Conservation (phyloP, 2,888 invertebrate genomes). For the Blomia tropicalis region DNA sequence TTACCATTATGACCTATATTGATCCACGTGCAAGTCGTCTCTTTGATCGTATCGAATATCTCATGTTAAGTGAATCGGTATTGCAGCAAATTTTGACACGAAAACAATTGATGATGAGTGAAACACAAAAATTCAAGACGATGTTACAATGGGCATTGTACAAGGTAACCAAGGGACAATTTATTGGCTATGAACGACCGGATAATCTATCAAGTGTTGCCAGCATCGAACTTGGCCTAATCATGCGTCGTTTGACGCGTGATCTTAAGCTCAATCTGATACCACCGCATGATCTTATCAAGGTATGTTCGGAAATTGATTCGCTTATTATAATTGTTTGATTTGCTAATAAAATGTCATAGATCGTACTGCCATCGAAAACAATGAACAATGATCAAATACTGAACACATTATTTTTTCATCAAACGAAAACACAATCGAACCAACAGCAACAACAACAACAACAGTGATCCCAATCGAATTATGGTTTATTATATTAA, state of each 20-base stretch:
- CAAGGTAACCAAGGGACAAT: slow-evolving; percentile 22
- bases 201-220: neutral
- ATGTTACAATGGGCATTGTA: slow-evolving; percentile 66
- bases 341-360: too few relatives aligned
- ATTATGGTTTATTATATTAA: too few relatives aligned
- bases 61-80: slow-evolving; percentile 79
- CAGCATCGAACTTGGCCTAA: slow-evolving; percentile 35
- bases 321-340: slow-evolving; percentile 3
- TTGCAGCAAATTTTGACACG: slow-evolving; percentile 70
- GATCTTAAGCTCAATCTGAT: slow-evolving; percentile 77
- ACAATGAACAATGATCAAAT: slow-evolving; percentile 81
- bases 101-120: slow-evolving; percentile 62
- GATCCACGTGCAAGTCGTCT: slow-evolving; percentile 67
- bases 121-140: slow-evolving; percentile 77
- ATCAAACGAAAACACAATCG: neutral
- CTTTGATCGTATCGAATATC: slow-evolving; percentile 65
- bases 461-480: too few relatives aligned
- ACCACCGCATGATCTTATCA: slow-evolving; percentile 77
- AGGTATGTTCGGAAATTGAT: slow-evolving; percentile 43
- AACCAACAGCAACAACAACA: too few relatives aligned
- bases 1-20: slow-evolving; percentile 78
- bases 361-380: slow-evolving; percentile 75
- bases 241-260: slow-evolving; percentile 73
- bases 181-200: slow-evolving; percentile 12
- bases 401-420: slow-evolving; percentile 63